A percentile compares a stretch with the other conserved stretches of the same genome.
Conservation (phyloP, 2,888 invertebrate genomes). For the Leptinotarsa peninsularis region DNA sequence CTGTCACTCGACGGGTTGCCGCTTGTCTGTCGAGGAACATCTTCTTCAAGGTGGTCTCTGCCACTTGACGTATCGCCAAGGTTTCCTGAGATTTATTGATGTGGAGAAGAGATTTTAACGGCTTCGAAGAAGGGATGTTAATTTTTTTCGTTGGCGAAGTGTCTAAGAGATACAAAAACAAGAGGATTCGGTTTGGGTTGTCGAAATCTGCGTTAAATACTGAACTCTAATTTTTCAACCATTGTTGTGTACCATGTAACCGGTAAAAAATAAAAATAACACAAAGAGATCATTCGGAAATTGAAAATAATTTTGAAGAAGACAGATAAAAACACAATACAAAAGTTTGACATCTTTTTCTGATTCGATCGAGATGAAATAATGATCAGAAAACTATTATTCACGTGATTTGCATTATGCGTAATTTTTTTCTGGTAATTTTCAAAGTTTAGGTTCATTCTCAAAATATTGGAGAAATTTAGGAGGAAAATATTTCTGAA, state of each 20-base stretch:
- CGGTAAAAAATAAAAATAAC: not conserved
- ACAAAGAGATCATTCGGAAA: not conserved
- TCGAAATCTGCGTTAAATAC: not conserved
- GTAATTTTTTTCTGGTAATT: too few species aligned
- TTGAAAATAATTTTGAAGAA: too few species aligned
- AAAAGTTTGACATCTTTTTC: too few species aligned
- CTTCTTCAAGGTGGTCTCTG: slow-evolving; percentile 61
- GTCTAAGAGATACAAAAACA: slow-evolving; percentile 26
- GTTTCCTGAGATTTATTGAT: slow-evolving; percentile 44
- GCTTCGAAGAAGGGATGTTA: slow-evolving; percentile 43
- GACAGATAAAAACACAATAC: too few species aligned
- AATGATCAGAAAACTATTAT: too few species aligned
- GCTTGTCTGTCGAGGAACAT: slow-evolving; percentile 57
- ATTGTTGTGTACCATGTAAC: too few species aligned
- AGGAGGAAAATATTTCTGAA: too few species aligned
- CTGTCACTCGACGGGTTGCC: slow-evolving; percentile 62
- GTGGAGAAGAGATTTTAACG: slow-evolving; percentile 36
- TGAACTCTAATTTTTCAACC: not conserved
- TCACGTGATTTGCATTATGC: too few species aligned
- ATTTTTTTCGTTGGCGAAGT: slow-evolving; percentile 37
- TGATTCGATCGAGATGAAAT: too few species aligned
- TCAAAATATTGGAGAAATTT: too few species aligned
- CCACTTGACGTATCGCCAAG: slow-evolving; percentile 46
- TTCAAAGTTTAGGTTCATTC: too few species aligned
- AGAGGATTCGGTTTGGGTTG: not conserved